Conservation (phyloP, 2,113 vertebrate genomes). For the Neofelis nebulosa region DNA sequence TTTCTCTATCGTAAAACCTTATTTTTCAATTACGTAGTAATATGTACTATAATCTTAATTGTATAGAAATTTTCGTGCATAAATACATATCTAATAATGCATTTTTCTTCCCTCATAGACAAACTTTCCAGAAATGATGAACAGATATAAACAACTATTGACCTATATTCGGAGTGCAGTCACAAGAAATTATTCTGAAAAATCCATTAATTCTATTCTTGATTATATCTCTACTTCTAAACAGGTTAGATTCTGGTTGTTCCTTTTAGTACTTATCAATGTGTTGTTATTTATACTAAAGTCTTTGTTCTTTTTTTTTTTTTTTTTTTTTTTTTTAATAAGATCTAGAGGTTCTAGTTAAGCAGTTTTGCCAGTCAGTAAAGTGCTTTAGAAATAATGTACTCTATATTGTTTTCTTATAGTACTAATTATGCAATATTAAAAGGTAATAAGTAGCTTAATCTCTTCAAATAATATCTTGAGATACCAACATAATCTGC, state of each 20-base stretch:
- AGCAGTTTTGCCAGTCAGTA: background rate
- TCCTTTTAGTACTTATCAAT: background rate
- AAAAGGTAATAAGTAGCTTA: background rate
- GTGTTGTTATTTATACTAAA: conserved; percentile 18
- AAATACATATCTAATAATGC: conserved; percentile 11
- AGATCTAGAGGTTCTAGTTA: background rate
- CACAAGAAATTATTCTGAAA: conserved; percentile 99
- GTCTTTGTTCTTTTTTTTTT: background rate
- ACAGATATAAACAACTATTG: conserved; percentile 98
- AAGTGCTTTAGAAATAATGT: conserved; percentile 10
- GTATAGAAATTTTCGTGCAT: background rate
- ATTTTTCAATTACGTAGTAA: background rate
- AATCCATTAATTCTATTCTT: conserved; percentile 99
- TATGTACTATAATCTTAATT: background rate
- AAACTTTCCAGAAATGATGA: conserved; percentile 99
- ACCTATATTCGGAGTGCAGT: conserved; percentile 98
- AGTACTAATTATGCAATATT: background rate
- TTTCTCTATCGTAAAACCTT: conserved; percentile 43
- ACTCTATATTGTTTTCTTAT: background rate
- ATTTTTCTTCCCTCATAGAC: conserved; percentile 86
- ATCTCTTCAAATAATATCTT: conserved; percentile 35
- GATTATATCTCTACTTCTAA: conserved; percentile 99
- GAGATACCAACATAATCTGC: background rate
- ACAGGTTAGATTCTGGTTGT: conserved; percentile 90
- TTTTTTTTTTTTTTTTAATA: background rate